phyloP scores from a whole-genome alignment of 92 coral and sea anemone species.

The Plumapathes pennacea region DNA sequence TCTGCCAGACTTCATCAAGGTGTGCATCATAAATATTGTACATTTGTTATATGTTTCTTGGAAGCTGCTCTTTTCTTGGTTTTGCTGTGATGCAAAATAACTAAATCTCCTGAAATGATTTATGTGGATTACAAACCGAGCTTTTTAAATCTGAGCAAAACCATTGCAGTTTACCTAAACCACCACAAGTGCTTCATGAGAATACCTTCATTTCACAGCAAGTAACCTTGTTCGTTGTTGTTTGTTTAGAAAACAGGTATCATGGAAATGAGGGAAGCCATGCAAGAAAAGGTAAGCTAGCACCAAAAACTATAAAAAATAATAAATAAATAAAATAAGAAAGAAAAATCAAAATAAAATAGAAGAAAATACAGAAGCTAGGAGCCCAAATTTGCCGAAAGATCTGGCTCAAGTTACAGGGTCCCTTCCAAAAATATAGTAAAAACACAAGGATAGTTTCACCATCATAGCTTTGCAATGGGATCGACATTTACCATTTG shows the following conservation, averaged over 20 bases:
- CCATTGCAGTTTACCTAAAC: background rate
- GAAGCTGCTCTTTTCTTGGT: background rate
- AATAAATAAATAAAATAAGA: too few relatives aligned
- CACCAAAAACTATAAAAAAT: background rate
- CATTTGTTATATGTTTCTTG: background rate
- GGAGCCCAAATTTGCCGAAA: too few relatives aligned
- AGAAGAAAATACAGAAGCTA: too few relatives aligned
- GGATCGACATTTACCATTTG: background rate
- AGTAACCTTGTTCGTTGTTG: background rate
- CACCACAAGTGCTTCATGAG: background rate
- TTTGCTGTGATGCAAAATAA: too few relatives aligned
- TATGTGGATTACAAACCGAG: background rate
- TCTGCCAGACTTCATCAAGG: conserved; percentile 97
- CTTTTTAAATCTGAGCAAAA: conserved; percentile 12
- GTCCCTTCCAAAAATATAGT: too few relatives aligned
- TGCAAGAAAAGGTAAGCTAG: conserved; percentile 85
- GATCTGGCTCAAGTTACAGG: too few relatives aligned
- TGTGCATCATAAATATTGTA: too few relatives aligned
- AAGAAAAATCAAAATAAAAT: too few relatives aligned
- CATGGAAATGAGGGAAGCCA: conserved; percentile 99
- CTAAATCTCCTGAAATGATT: too few relatives aligned
- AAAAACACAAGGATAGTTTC: too few relatives aligned
- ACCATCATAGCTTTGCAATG: background rate
- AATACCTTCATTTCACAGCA: background rate
- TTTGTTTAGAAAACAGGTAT: conserved; percentile 89